Evolutionary conservation across 1,140 invertebrate species (phyloP).

Genomic region (Eciton burchellii): DNA sequence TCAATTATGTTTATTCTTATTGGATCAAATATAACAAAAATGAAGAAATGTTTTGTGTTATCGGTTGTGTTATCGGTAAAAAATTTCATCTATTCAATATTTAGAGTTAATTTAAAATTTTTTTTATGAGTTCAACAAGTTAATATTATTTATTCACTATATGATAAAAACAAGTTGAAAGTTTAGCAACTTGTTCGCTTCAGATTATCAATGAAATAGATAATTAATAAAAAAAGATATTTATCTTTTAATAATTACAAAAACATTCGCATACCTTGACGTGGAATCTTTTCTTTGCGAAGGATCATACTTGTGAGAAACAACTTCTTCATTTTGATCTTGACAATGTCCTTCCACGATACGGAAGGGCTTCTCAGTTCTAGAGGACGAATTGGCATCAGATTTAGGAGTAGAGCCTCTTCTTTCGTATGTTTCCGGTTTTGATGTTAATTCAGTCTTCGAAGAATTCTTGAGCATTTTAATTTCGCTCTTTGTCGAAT

Average conservation of each 20-base stretch:
- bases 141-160: background rate
- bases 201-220: background rate
- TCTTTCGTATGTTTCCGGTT: constrained; percentile 65
- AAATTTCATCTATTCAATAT: background rate
- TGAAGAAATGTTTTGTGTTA: background rate
- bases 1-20: background rate
- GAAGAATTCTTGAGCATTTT: constrained; percentile 62
- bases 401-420: constrained; percentile 69
- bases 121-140: background rate
- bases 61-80: background rate
- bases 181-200: background rate
- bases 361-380: constrained; percentile 59
- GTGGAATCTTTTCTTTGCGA: constrained; percentile 68
- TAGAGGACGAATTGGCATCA: constrained; percentile 63
- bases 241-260: background rate
- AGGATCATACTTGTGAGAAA: constrained; percentile 30
- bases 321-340: constrained; percentile 39
- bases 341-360: constrained; percentile 55
- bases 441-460: constrained; percentile 67
- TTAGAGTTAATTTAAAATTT: background rate
- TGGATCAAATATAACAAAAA: constrained; percentile 2
- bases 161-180: background rate
- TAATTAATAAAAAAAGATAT: constrained; percentile 6
- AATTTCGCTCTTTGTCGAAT: constrained; percentile 67
- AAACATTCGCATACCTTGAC: constrained; percentile 58